Conservation (phyloP, 1,140 invertebrate species). For the Trichogramma pretiosum region DNA sequence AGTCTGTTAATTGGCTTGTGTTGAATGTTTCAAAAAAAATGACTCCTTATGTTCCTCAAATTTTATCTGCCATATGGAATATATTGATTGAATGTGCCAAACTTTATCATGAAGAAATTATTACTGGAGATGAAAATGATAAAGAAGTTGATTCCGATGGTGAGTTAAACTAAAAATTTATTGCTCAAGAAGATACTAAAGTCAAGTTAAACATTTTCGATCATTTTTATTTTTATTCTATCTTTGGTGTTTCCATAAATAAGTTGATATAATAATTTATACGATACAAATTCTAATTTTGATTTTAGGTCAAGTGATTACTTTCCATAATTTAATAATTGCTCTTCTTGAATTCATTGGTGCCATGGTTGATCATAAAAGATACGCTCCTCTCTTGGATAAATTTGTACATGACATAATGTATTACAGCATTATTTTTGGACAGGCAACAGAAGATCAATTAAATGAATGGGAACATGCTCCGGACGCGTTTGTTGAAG, state of each 20-base stretch:
- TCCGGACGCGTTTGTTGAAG: constrained; percentile 69
- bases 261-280: too few species aligned
- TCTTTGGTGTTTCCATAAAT: too few species aligned
- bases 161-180: constrained; percentile 22
- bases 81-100: constrained; percentile 62
- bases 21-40: constrained; percentile 60
- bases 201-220: constrained; percentile 32
- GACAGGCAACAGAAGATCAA: constrained; percentile 72
- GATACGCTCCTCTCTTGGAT: constrained; percentile 55
- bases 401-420: constrained; percentile 61
- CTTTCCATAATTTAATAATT: constrained; percentile 67
- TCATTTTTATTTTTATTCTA: constrained; percentile 19
- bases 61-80: constrained; percentile 63
- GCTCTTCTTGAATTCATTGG: constrained; percentile 70
- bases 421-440: constrained; percentile 67
- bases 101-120: constrained; percentile 52
- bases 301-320: constrained; percentile 59
- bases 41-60: constrained; percentile 53
- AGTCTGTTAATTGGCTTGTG: constrained; percentile 59
- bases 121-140: constrained; percentile 47
- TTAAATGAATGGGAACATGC: constrained; percentile 60
- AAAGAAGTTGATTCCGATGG: constrained; percentile 49
- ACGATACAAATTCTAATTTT: too few species aligned
- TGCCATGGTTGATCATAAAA: constrained; percentile 54
- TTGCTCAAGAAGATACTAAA: constrained; percentile 21